phyloP scores from a whole-genome alignment of 1,140 invertebrate species.

The Pectinophora gossypiella region DNA sequence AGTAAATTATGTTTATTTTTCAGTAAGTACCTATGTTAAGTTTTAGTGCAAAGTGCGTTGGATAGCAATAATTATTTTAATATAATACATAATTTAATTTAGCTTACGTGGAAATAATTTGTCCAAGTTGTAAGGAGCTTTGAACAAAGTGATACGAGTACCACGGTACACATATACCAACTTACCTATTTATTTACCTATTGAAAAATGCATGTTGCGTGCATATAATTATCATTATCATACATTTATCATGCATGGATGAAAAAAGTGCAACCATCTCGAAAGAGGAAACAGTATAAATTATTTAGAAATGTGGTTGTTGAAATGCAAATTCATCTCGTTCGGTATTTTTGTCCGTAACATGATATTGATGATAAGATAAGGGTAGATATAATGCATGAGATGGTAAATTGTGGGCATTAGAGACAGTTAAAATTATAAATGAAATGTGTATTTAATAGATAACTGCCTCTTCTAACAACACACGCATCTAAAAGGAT shows the following conservation, averaged over 20 bases:
- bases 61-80: no score
- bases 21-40: no score
- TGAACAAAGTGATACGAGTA: background rate
- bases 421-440: background rate
- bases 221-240: background rate
- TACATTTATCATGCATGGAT: background rate
- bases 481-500: no score
- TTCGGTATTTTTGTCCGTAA: background rate
- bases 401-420: background rate
- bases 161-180: background rate
- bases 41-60: no score
- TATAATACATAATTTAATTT: background rate
- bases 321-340: background rate
- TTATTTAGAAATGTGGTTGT: background rate
- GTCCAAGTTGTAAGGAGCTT: background rate
- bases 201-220: background rate
- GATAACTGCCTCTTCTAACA: no score
- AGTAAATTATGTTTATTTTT: no score
- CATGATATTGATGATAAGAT: background rate
- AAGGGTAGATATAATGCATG: background rate
- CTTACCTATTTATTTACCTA: background rate
- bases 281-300: background rate
- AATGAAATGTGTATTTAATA: no score
- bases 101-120: background rate
- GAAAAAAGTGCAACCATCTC: background rate